Conservation (phyloP, 2,113 vertebrate genomes). For the Scophthalmus maximus region DNA sequence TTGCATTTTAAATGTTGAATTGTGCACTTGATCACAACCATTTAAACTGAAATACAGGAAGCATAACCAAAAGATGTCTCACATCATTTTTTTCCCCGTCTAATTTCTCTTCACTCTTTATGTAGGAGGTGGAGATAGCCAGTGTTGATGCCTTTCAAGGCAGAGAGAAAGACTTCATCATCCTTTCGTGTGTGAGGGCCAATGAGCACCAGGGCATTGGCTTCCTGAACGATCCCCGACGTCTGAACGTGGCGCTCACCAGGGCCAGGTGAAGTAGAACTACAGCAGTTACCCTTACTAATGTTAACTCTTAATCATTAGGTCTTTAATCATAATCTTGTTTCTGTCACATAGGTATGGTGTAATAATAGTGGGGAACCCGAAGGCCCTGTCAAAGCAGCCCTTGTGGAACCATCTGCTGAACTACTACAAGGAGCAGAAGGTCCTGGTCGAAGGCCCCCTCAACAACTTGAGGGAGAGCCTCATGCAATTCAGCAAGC, state of each 20-base stretch:
- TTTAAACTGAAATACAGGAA: neutral
- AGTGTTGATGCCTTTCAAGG: constrained; percentile 97
- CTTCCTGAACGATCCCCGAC: constrained; percentile 92
- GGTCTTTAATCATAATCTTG: neutral
- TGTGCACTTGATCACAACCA: neutral
- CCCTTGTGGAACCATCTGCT: constrained; percentile 96
- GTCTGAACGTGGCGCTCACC: constrained; percentile 94
- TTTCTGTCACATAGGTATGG: constrained; percentile 83
- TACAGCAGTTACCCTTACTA: neutral
- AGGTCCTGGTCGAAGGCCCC: constrained; percentile 94
- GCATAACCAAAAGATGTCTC: neutral
- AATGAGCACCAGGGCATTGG: constrained; percentile 97
- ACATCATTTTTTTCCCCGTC: no score
- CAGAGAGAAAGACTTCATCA: constrained; percentile 96
- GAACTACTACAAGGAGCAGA: constrained; percentile 97
- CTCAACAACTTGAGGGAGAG: constrained; percentile 95
- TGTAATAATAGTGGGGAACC: constrained; percentile 96
- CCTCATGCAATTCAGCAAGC: constrained; percentile 98
- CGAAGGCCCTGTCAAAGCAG: constrained; percentile 94
- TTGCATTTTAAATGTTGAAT: neutral
- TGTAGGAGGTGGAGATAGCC: constrained; percentile 94
- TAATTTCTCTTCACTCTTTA: neutral
- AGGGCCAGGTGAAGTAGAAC: constrained; percentile 84
- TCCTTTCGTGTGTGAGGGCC: constrained; percentile 93
- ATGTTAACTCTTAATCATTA: neutral